Evolutionary conservation across 2,888 invertebrate genomes (phyloP), one percentile per base, ranked within the genome.

Genomic region (Perdita meconis): DNA sequence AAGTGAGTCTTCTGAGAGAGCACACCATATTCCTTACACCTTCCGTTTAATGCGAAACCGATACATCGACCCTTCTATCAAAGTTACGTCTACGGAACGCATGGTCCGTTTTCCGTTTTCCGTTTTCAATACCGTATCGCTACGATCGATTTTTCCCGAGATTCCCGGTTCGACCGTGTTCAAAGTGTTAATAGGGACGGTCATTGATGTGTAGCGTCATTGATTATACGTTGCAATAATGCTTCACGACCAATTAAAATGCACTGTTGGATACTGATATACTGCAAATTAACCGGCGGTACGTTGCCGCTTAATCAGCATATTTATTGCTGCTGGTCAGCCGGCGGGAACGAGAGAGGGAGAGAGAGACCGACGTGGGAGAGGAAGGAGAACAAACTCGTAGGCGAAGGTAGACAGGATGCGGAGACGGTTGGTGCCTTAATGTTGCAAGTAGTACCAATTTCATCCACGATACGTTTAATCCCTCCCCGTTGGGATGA

Each of bases 221-320:
- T 74, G 78, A 82, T 82, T 81, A 81, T 78, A 59, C 71, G 55
- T 66, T 65, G 80, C 84, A 80, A 84, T 84, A 78, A 84, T 84
- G 84, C 72, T 76, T 84, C 80, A 76, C 78, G 82, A 78, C 80
- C 84, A 84, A 84, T 84, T 84, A 84, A 84, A 84, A 84, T 84
- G 69, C 82, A 81, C 82, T 74, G 84, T 82, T 84, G 84, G 84
- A 82, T 84, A 82, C 81, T 84, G 84, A 84, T 84, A 82, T 84
- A 84, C 84, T 84, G 84, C 84, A 84, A 84, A 84, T 84, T 84
- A 84, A 84, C 84, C 76, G 78, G 81, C 81, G 76, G 61, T 78
- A 64, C 75, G 80, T 80, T 81, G 80, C 84, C 84, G 84, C 84
- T 84, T 84, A 84, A 84, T 84, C 84, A 84, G 84, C 84, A 84